Percentiles rank a stretch among this genome's conserved stretches.
phyloP scores from a whole-genome alignment of 2,113 vertebrate species.

The Melanerpes aurifrons region DNA sequence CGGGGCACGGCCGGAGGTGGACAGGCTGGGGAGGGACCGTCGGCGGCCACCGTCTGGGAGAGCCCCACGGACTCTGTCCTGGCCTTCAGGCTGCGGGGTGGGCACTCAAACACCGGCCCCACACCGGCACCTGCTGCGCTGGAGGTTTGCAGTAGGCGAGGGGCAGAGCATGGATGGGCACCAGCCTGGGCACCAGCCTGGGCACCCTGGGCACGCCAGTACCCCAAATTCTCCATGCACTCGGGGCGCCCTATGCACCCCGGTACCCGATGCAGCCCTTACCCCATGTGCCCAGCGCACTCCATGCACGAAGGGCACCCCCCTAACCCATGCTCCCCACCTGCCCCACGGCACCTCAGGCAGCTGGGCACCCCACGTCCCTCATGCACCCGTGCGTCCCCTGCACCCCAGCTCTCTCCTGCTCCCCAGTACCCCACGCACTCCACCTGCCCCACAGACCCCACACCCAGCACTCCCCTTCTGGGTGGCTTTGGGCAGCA shows the following conservation, averaged over 20 bases:
- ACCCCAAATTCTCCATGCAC: too few species aligned
- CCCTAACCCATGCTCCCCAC: too few species aligned
- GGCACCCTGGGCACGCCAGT: not conserved
- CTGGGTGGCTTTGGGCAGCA: not conserved
- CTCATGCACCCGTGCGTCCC: not conserved
- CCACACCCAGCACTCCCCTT: not conserved
- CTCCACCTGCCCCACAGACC: not conserved
- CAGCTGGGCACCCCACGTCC: not conserved
- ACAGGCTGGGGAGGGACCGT: not conserved
- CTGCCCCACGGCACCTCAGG: not conserved
- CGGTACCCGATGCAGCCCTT: too few species aligned
- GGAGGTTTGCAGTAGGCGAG: not conserved
- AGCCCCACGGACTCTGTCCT: slow-evolving; percentile 2
- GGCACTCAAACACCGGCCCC: not conserved
- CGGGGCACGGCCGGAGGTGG: not conserved
- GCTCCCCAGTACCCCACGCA: not conserved
- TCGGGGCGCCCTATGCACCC: too few species aligned
- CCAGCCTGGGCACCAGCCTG: not conserved
- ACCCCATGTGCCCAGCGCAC: too few species aligned
- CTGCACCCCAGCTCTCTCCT: accelerated
- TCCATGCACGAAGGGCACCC: too few species aligned
- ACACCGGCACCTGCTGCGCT: not conserved
- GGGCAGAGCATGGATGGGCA: not conserved
- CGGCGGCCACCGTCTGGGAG: not conserved
- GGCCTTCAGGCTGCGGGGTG: not conserved